phyloP scores from a whole-genome alignment of 2,113 vertebrate genomes.

The Stomatorhinus ivindoensis region DNA sequence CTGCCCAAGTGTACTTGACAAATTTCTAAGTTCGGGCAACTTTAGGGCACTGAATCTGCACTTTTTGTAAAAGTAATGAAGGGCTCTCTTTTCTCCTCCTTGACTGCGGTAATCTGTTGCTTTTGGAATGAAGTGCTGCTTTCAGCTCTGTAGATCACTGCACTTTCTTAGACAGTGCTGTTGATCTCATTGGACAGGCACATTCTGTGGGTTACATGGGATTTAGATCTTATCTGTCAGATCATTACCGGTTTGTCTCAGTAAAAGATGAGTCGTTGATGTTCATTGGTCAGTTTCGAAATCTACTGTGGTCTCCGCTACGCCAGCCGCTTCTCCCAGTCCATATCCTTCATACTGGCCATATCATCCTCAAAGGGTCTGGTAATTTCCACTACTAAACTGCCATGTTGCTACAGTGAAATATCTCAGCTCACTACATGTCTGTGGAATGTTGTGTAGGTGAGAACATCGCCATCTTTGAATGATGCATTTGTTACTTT shows the following conservation, averaged over 20 bases:
- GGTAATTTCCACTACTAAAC: neutral
- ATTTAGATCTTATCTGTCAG: neutral
- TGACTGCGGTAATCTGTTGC: neutral
- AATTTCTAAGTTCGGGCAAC: neutral
- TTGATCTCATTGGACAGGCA: neutral
- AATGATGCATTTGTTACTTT: neutral
- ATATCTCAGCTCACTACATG: neutral
- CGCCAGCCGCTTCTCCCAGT: neutral
- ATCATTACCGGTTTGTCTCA: slow-evolving; percentile 1
- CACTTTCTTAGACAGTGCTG: neutral
- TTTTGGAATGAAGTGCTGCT: neutral
- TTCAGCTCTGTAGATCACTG: neutral
- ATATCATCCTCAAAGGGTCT: neutral
- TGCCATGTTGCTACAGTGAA: neutral
- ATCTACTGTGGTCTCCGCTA: neutral
- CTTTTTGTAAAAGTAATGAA: neutral
- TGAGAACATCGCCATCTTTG: neutral
- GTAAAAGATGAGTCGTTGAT: neutral
- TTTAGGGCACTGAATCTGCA: neutral
- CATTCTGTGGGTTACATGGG: neutral
- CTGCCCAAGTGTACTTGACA: neutral
- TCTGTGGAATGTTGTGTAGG: neutral
- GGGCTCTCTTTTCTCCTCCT: neutral
- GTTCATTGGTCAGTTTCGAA: neutral
- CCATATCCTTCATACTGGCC: neutral